Evolutionary conservation across 2,113 vertebrate species (phyloP).

Genomic region (Austrofundulus limnaeus): DNA sequence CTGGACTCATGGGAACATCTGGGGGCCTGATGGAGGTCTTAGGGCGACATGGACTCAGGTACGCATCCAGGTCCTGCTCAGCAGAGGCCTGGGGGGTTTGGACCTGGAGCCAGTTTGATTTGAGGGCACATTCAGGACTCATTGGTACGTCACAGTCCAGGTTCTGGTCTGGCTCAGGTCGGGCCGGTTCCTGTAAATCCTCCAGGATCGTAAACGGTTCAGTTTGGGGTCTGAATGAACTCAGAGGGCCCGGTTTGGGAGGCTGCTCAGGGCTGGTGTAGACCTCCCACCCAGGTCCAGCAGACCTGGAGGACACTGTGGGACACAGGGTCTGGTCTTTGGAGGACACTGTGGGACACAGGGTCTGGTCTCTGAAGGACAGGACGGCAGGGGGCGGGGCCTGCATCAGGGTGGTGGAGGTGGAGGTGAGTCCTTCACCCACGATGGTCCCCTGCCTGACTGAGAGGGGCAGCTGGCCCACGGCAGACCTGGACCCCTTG

Average conservation of each 20-base stretch:
- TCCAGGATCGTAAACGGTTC: slow-evolving; percentile 35
- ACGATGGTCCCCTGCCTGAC: slow-evolving; percentile 62
- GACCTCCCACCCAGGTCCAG: slow-evolving; percentile 37
- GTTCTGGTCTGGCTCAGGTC: slow-evolving; percentile 5
- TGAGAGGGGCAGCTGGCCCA: not conserved
- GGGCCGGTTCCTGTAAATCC: slow-evolving; percentile 11
- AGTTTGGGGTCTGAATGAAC: not conserved
- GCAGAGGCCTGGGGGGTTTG: slow-evolving; percentile 9
- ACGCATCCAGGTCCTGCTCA: slow-evolving; percentile 52
- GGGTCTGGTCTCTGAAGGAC: slow-evolving; percentile 61
- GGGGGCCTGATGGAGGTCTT: not conserved
- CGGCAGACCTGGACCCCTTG: not conserved
- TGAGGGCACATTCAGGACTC: slow-evolving; percentile 46
- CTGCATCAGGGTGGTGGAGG: slow-evolving; percentile 62
- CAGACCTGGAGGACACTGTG: slow-evolving; percentile 11
- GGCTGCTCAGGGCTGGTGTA: slow-evolving; percentile 48
- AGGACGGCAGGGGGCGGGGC: slow-evolving; percentile 26
- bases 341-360: slow-evolving; percentile 29
- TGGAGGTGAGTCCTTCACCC: slow-evolving; percentile 56
- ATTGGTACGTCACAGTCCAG: slow-evolving; percentile 30
- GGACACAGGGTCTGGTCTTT: slow-evolving; percentile 54
- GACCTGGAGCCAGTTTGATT: slow-evolving; percentile 24
- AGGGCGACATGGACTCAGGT: slow-evolving; percentile 43
- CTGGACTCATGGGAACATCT: slow-evolving; percentile 55
- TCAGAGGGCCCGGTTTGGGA: not conserved